Base-by-base conservation (phyloP, 2,797 vertebrate genomes). In the Vespertilio murinus region DNA sequence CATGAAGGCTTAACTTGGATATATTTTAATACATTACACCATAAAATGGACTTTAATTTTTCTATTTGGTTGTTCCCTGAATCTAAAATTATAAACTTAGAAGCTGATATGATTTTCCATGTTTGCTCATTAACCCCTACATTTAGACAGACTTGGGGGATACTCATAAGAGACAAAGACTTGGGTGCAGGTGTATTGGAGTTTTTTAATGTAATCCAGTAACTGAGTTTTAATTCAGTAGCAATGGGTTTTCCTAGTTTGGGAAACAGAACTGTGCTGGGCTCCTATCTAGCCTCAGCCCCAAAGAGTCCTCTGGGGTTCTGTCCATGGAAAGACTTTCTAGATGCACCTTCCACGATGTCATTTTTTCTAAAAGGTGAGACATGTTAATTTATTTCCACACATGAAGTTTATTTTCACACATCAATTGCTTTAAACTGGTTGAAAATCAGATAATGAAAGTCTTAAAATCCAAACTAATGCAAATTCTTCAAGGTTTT, bases 61-160 rank as follows among this genome's bases (percentile, higher is more conserved):
- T 59, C 56, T 22, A 82, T 52, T 47, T 52, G 16, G 18, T 81
- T 91, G 25, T 42, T 92, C 28, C 38, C 23, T 69, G 38, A 59
- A 93, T 73, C 11, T 74, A 86, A 94, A 95, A 82, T 45, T 47
- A 77, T 35, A 71, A 93, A 84, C 86, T 67, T 45, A 83, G 33
- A 86, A 86, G 74, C 3, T 8, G 16, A 49, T 35, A 81, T 45
- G 2, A 38, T 54, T 84, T 82, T 74, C 71, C n/a, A 75, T 54
- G 45, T 33, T 70, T 93, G 13, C 54, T 86, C 49, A 52, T 11
- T 73, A 30, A 78, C 45, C 28, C 56, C 65, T 89, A 42, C n/a
- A 88, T 73, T 38, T 88, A 33, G n/a, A 20, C 23, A 77, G 56
- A 88, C 74, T 91, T 52, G 71, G 80, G 71, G 22, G n/a, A 82